Evolutionary conservation across 2,797 vertebrate species (phyloP).

Genomic region (Sebastes matsubarae): DNA sequence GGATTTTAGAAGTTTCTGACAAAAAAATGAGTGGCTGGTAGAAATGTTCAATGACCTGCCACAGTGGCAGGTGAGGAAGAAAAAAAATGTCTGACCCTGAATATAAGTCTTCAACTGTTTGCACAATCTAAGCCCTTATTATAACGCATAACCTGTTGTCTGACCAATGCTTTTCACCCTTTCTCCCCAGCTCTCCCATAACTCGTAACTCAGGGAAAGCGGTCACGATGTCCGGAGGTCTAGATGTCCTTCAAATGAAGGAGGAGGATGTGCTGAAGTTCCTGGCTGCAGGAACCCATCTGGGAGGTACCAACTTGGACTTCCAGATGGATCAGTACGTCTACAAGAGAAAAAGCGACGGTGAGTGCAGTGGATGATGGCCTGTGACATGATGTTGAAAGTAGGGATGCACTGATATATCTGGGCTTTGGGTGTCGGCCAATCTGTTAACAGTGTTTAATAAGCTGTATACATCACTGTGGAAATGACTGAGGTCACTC

Average conservation of each 20-base stretch:
- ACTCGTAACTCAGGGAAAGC: conserved; percentile 90
- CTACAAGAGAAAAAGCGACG: conserved; percentile 98
- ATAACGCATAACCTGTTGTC: fast-evolving
- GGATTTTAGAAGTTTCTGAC: too few species aligned
- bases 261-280: conserved; percentile 99
- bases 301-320: conserved; percentile 97
- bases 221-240: conserved; percentile 98
- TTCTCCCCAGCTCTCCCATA: conserved; percentile 86
- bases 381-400: too few species aligned
- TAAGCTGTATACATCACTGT: too few species aligned
- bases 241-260: conserved; percentile 99
- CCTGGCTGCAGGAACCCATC: conserved; percentile 95
- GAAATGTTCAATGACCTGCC: too few species aligned
- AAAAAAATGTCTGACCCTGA: too few species aligned
- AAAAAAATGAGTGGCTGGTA: too few species aligned
- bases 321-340: conserved; percentile 99
- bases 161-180: neutral
- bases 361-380: conserved; percentile 69
- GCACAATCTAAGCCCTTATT: too few species aligned
- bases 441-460: too few species aligned
- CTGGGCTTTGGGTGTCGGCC: too few species aligned
- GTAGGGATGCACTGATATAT: too few species aligned
- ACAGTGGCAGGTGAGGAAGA: too few species aligned
- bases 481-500: too few species aligned
- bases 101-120: neutral